Percentiles rank a stretch among this genome's conserved stretches.
Conservation (phyloP, 2,113 vertebrate genomes). For the Istiophorus platypterus region DNA sequence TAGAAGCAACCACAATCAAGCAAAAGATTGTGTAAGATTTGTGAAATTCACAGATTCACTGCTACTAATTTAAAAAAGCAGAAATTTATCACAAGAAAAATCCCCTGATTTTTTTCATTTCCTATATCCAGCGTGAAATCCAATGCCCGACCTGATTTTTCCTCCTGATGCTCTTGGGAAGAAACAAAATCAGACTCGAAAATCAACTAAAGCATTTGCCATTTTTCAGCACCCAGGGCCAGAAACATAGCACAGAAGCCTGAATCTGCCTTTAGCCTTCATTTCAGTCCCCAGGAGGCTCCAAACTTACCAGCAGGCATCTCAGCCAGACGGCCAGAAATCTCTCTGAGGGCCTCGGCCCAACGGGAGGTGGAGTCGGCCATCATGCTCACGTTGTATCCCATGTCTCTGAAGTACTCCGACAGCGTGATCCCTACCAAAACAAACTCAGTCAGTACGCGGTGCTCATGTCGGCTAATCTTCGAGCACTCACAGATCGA, state of each 20-base stretch:
- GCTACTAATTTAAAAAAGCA: background rate
- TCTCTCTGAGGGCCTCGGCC: slow-evolving; percentile 98
- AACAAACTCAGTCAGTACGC: slow-evolving; percentile 16
- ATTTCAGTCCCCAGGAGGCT: background rate
- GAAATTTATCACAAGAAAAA: background rate
- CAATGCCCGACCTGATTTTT: background rate
- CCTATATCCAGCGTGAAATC: background rate
- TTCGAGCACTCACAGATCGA: too few species aligned
- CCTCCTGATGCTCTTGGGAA: background rate
- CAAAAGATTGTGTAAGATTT: background rate
- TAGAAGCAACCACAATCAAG: too few species aligned
- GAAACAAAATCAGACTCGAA: background rate
- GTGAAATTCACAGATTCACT: background rate
- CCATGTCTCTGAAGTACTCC: slow-evolving; percentile 99
- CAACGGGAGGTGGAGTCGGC: slow-evolving; percentile 98
- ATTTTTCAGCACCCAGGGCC: background rate
- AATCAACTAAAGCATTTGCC: background rate
- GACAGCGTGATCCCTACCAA: slow-evolving; percentile 94
- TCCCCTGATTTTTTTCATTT: background rate
- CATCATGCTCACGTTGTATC: slow-evolving; percentile 99
- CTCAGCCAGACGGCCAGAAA: slow-evolving; percentile 97
- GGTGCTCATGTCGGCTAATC: slow-evolving; percentile 1
- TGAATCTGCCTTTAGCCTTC: background rate
- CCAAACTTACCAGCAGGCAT: slow-evolving; percentile 94
- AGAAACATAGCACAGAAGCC: background rate